Base-by-base conservation (phyloP, 1,140 invertebrate genomes). In the Zaprionus ghesquierei region DNA sequence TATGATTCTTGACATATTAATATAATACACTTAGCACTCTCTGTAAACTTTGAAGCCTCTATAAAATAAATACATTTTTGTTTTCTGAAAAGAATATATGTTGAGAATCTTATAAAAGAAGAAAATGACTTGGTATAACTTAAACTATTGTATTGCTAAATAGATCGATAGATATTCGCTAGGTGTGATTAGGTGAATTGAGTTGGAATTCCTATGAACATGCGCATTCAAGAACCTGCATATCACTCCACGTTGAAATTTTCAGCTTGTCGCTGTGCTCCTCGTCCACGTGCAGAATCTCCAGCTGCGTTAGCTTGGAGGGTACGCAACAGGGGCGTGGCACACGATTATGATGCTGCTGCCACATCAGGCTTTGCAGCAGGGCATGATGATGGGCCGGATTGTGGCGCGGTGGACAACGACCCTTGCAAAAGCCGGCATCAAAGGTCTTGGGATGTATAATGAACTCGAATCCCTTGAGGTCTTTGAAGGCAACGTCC, bases 251-350 rank as follows among this genome's bases (percentile, higher is more conserved):
- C 29, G 94, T 94, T 12, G 95, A 94, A 27, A 96, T 93, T 69
- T 95, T 94, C n/a, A 96, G 91, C 81, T 94, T 94, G 5, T 93
- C 93, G 2, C 92, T 91, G 68, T 95, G 93, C 54, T 94, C 93
- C 66, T 95, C 94, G 77, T 95, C 94, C 5, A 95, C 93, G 75
- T 95, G 94, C 35, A 96, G 91, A 69, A 96, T 94, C 85, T 95
- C 94, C 23, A 96, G 90, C 38, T 94, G 93, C n/a, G 93, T 92
- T 8, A 96, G 92, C 78, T 95, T 95, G 25, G 94, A 95, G 0
- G 96, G 95, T 1, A 95, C 94, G 89, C 96, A 96, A 81, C 96
- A 96, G 0, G 95, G 95, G 60, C 94, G 93, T 1, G 95, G 95
- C 10, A 93, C 94, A 56, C 92, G 92, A 56, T 92, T 92, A 49